phyloP scores from a whole-genome alignment of 1,140 invertebrate genomes.

The Drosophila guanche region DNA sequence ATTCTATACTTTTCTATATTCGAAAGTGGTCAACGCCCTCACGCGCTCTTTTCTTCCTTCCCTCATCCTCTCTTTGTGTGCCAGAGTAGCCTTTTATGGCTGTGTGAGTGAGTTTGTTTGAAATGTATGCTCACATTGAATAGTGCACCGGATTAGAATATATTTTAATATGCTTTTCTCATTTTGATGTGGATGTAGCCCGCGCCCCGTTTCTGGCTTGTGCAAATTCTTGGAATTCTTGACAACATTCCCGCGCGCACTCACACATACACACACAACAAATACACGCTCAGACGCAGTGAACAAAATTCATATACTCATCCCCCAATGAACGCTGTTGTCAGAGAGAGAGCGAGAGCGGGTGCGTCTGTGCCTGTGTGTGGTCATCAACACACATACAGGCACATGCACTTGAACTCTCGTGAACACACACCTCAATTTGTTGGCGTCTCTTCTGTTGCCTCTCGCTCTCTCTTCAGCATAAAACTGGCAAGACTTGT shows the following conservation, averaged over 20 bases:
- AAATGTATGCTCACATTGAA: constrained; percentile 16
- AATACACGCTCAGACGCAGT: constrained; percentile 20
- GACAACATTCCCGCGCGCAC: constrained; percentile 77
- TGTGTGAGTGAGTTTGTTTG: constrained; percentile 15
- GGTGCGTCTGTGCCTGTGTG: constrained; percentile 2
- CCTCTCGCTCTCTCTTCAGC: constrained; percentile 27
- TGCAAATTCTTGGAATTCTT: constrained; percentile 80
- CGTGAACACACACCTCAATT: constrained; percentile 67
- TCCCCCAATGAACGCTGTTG: constrained; percentile 34
- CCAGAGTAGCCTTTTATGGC: background rate
- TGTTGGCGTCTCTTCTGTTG: constrained; percentile 60
- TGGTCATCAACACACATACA: constrained; percentile 21
- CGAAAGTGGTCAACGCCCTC: constrained; percentile 18
- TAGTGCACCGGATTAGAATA: constrained; percentile 11
- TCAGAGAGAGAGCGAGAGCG: constrained; percentile 52
- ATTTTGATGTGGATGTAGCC: constrained; percentile 12
- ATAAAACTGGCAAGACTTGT: constrained; percentile 76
- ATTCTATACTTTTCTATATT: background rate
- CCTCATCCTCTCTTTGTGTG: constrained; percentile 8
- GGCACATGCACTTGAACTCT: constrained; percentile 58
- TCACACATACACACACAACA: constrained; percentile 26
- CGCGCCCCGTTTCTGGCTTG: constrained; percentile 45
- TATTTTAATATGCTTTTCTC: constrained; percentile 3
- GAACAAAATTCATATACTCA: constrained; percentile 44
- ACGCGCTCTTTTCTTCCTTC: constrained; percentile 16